A percentile compares a stretch with the other conserved stretches of the same genome.
Evolutionary conservation across 1,140 invertebrate genomes (phyloP).

Genomic region (Neotoxoptera formosana): DNA sequence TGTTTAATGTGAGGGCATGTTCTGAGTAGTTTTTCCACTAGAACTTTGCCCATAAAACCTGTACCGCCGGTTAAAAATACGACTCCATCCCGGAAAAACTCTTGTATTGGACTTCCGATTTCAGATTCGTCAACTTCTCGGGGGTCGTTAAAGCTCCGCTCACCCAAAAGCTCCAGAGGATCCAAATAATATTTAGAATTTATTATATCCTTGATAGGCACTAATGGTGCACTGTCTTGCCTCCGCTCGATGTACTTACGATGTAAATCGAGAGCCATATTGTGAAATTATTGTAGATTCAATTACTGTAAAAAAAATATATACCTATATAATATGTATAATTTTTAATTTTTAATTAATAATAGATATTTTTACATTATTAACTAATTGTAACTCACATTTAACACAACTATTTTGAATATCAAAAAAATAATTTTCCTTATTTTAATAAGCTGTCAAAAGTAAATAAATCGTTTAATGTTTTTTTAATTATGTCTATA

Average conservation of each 20-base stretch:
- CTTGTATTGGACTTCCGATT: slow-evolving; percentile 63
- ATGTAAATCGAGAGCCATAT: slow-evolving; percentile 59
- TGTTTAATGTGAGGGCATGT: slow-evolving; percentile 76
- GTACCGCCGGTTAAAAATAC: slow-evolving; percentile 67
- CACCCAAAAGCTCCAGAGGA: slow-evolving; percentile 59
- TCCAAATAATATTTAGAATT: slow-evolving; percentile 59
- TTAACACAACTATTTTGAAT: neutral
- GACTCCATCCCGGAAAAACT: slow-evolving; percentile 65
- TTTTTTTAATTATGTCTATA: neutral
- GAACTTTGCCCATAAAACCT: slow-evolving; percentile 84
- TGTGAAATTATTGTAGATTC: neutral
- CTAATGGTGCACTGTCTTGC: slow-evolving; percentile 36
- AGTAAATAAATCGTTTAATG: no score
- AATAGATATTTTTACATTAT: neutral
- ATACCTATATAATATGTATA: no score
- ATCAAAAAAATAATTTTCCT: neutral
- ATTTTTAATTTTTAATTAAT: neutral
- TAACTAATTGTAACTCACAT: neutral
- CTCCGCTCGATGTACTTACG: slow-evolving; percentile 50
- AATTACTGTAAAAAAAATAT: neutral
- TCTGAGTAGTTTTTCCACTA: slow-evolving; percentile 84
- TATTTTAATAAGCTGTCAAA: neutral
- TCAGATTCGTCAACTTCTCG: slow-evolving; percentile 48
- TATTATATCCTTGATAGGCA: slow-evolving; percentile 56
- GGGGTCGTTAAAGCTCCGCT: slow-evolving; percentile 58